Base-by-base conservation (phyloP, 1,140 invertebrate species). In the Drosophila sproati region DNA sequence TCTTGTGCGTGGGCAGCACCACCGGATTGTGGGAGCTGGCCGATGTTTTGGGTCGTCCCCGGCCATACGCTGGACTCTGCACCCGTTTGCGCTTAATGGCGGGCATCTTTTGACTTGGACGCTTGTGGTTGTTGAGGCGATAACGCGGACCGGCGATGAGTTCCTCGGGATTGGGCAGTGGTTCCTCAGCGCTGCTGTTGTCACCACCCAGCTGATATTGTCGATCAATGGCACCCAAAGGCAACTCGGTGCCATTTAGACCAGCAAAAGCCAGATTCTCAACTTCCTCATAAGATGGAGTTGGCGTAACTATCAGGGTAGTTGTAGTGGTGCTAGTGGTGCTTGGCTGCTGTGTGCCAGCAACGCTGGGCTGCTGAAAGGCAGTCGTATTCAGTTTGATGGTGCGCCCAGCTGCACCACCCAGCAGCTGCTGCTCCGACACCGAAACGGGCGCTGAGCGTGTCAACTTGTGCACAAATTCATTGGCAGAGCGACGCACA, bases 201-300 rank as follows among this genome's bases (percentile, higher is more conserved):
- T 8, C 29, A 2, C 31, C 8, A 29, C 55, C 43, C 34, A 78
- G 4, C 5, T 78, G 47, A 7, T 89, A 77, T 12, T 63, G 45
- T n/a, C 78, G 70, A 12, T 80, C 82, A 39, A 77, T 73, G 0
- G 77, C 78, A 43, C 43, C 77, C 5, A 82, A 43, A 0, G 78
- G 56, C 3, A 81, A 5, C 29, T 79, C 78, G 0, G 89, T 91
- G 62, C 87, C 92, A 64, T 92, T 92, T 3, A 92, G 73, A 6
- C 86, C 82, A 2, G 81, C 86, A 51, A 92, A 91, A 6, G 92
- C 92, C 0, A 91, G 55, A 72, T 92, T 57, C 37, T 92, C 92
- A 2, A 92, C 64, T 50, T 90, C 71, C 32, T 82, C 75, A 55
- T 92, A 92, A 0, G 80, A 51, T 28, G 68, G 67, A 4, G 62